Conservation (phyloP, 2,797 vertebrate genomes). For the Siniperca scherzeri region DNA sequence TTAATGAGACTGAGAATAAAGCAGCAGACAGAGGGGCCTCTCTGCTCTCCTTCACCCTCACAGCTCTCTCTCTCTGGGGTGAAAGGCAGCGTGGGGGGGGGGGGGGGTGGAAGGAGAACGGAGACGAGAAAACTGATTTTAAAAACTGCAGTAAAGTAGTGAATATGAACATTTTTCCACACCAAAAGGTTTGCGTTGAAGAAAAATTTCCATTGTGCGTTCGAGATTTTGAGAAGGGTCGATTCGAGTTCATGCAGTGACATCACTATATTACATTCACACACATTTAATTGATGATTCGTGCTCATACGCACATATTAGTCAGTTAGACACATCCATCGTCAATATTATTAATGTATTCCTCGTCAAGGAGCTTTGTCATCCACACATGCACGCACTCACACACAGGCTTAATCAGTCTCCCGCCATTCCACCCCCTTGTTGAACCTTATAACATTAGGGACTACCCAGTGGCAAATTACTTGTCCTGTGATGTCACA, state of each 20-base stretch:
- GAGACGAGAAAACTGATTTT: background rate
- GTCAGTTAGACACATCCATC: background rate
- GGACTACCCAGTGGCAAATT: conserved; percentile 21
- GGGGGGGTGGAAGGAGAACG: conserved; percentile 16
- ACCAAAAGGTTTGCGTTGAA: background rate
- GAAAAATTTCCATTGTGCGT: background rate
- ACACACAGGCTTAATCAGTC: conserved; percentile 60
- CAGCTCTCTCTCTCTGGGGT: conserved; percentile 49
- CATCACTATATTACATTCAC: background rate
- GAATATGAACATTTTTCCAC: background rate
- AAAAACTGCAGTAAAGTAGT: background rate
- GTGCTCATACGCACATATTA: conserved; percentile 10
- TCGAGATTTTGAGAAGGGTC: background rate
- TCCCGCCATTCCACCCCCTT: conserved; percentile 78
- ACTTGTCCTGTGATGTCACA: conserved; percentile 63
- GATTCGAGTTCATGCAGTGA: background rate
- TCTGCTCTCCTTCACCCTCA: conserved; percentile 64
- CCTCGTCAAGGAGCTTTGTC: conserved; percentile 15
- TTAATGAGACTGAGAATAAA: conserved; percentile 61
- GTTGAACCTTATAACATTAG: conserved; percentile 54
- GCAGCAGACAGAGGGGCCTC: conserved; percentile 71
- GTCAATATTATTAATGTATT: conserved; percentile 35
- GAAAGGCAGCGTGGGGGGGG: conserved; percentile 19
- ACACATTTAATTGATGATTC: background rate
- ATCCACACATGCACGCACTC: conserved; percentile 27